phyloP scores from a whole-genome alignment of 2,113 vertebrate species.

The Rhombomys opimus region DNA sequence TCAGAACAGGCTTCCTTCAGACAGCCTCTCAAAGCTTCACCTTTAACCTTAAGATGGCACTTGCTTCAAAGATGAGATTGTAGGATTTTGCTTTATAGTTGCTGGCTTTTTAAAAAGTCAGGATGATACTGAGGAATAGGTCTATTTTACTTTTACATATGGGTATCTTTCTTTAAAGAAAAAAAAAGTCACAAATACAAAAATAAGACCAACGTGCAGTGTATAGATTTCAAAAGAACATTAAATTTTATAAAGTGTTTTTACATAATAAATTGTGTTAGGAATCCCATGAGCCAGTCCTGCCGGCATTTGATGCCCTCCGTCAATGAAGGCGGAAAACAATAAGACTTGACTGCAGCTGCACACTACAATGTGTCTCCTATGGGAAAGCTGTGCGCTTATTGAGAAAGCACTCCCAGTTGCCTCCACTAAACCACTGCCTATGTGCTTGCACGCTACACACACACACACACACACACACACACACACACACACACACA shows the following conservation, averaged over 20 bases:
- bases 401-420: constrained; percentile 39
- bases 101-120: constrained; percentile 28
- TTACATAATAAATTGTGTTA: background rate
- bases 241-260: constrained; percentile 7
- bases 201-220: background rate
- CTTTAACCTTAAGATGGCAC: background rate
- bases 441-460: background rate
- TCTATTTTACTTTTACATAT: background rate
- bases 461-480: background rate
- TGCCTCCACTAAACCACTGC: background rate
- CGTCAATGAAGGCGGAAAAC: background rate
- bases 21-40: background rate
- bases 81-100: background rate
- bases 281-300: background rate
- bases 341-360: background rate
- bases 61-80: constrained; percentile 33
- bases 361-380: background rate
- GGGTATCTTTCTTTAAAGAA: constrained; percentile 16
- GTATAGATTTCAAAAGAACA: constrained; percentile 38
- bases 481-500: background rate
- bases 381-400: background rate
- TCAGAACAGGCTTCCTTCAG: background rate
- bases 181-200: constrained; percentile 36
- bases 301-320: background rate
- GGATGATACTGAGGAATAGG: background rate